phyloP scores from a whole-genome alignment of 2,113 vertebrate genomes.

The Larimichthys polyactis region DNA sequence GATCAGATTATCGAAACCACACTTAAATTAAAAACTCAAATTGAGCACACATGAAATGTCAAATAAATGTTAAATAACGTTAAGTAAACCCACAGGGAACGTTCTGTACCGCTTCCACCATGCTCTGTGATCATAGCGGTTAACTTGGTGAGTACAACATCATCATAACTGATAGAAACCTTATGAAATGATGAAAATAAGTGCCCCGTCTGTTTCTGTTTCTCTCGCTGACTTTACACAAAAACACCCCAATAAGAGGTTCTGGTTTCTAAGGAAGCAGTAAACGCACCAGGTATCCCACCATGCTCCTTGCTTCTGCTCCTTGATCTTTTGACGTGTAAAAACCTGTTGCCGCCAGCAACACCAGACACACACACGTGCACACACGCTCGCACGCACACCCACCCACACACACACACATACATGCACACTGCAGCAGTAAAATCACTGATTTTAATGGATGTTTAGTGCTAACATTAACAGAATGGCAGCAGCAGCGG shows the following conservation, averaged over 20 bases:
- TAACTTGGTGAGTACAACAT: too few relatives aligned
- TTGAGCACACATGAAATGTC: too few relatives aligned
- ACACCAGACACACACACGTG: slow-evolving; percentile 18
- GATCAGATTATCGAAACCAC: too few relatives aligned
- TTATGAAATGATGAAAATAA: not conserved
- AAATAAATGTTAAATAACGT: too few relatives aligned
- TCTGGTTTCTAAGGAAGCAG: slow-evolving; percentile 71
- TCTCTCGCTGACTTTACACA: slow-evolving; percentile 60
- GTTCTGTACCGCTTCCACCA: not conserved
- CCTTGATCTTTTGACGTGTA: slow-evolving; percentile 71
- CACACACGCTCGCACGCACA: not conserved
- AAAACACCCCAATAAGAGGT: slow-evolving; percentile 50
- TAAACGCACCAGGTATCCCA: slow-evolving; percentile 74
- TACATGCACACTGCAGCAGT: slow-evolving; percentile 1
- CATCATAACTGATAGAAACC: not conserved
- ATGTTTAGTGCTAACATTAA: not conserved
- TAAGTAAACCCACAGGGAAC: too few relatives aligned
- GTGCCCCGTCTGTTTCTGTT: not conserved
- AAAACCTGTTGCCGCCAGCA: slow-evolving; percentile 59
- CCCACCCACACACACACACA: too few relatives aligned
- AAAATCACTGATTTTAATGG: slow-evolving; percentile 50
- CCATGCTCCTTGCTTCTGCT: slow-evolving; percentile 25
- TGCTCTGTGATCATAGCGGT: not conserved
- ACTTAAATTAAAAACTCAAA: too few relatives aligned
- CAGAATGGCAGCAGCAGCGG: not conserved